Evolutionary conservation across 23 tunicate genomes (phyloP).

Genomic region (Trididemnum clinides): DNA sequence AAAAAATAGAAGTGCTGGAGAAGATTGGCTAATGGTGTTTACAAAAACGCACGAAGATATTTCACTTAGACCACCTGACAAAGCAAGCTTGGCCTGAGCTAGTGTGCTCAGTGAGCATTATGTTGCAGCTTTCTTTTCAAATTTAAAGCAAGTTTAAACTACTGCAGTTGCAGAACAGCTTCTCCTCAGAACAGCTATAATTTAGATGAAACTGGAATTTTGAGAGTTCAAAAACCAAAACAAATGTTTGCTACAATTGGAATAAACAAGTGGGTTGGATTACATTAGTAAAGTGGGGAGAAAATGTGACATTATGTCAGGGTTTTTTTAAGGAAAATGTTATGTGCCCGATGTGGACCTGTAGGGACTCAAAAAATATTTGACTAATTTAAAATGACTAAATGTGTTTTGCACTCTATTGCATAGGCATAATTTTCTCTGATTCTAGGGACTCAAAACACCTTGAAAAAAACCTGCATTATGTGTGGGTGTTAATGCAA

Average conservation of each 20-base stretch:
- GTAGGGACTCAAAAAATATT: too few species aligned
- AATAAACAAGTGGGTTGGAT: constrained; percentile 33
- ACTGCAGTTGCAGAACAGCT: neutral
- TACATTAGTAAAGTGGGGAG: constrained; percentile 29
- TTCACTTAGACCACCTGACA: constrained; percentile 33
- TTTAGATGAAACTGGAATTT: constrained; percentile 37
- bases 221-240: constrained; percentile 7
- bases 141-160: neutral
- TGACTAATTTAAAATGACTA: too few species aligned
- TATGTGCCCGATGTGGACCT: too few species aligned
- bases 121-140: constrained; percentile 21
- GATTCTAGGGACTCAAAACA: too few species aligned
- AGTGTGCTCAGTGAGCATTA: constrained; percentile 13
- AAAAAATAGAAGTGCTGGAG: constrained; percentile 24
- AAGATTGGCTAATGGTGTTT: constrained; percentile 52
- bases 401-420: too few species aligned
- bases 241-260: constrained; percentile 1
- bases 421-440: too few species aligned
- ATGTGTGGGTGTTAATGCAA: constrained; percentile 35
- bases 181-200: constrained; percentile 12
- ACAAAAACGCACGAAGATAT: neutral
- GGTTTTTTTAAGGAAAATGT: too few species aligned
- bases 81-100: constrained; percentile 41
- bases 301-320: constrained; percentile 12
- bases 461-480: too few species aligned